Percentiles rank a stretch among this genome's conserved stretches.
Conservation (phyloP, 2,888 invertebrate genomes). For the Apodemia hepburni region DNA sequence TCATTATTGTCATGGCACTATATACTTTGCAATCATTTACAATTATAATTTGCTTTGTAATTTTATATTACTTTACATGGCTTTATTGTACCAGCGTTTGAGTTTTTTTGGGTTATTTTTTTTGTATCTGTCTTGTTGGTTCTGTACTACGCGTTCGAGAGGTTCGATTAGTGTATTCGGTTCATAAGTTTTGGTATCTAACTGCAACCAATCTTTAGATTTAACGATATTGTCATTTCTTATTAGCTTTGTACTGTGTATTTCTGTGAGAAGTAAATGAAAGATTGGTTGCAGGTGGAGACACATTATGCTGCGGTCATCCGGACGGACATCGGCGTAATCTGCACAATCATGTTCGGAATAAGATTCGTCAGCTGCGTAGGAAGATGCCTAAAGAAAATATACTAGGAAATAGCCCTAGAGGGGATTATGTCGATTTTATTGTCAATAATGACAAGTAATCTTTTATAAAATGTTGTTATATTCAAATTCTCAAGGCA, state of each 20-base stretch:
- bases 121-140: too few relatives aligned
- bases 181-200: not conserved
- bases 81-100: too few relatives aligned
- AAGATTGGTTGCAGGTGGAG: conserved; percentile 74
- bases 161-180: not conserved
- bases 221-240: conserved; percentile 12
- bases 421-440: conserved; percentile 65
- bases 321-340: conserved; percentile 59
- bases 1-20: too few relatives aligned
- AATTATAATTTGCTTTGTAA: too few relatives aligned
- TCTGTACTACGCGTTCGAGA: too few relatives aligned
- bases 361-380: conserved; percentile 50
- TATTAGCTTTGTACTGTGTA: not conserved
- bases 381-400: conserved; percentile 58
- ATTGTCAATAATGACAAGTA: conserved; percentile 65
- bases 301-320: conserved; percentile 48
- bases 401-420: conserved; percentile 46
- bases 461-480: not conserved
- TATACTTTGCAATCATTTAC: too few relatives aligned
- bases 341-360: conserved; percentile 53
- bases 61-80: too few relatives aligned
- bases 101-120: too few relatives aligned
- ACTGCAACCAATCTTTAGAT: conserved; percentile 29
- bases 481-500: not conserved
- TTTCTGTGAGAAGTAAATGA: conserved; percentile 34